Evolutionary conservation across 1,140 invertebrate genomes (phyloP).

Genomic region (Elysia chlorotica): DNA sequence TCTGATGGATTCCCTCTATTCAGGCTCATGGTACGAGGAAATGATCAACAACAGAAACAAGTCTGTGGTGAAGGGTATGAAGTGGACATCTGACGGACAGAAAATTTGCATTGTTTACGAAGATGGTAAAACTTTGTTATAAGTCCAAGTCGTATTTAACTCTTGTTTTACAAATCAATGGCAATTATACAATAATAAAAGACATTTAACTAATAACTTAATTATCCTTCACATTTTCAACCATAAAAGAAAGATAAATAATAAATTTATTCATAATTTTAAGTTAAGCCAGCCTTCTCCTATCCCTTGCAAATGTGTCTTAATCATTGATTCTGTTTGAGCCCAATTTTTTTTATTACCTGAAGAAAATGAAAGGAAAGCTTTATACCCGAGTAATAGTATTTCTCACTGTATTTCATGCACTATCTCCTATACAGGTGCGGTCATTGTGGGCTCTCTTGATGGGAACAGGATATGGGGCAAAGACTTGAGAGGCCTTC

Average conservation of each 20-base stretch:
- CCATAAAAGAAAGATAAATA: too few relatives aligned
- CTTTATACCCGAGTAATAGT: not conserved
- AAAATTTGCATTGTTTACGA: slow-evolving; percentile 99
- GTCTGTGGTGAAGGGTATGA: slow-evolving; percentile 92
- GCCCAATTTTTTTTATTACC: too few relatives aligned
- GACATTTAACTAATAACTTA: not conserved
- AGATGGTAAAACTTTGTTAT: too few relatives aligned
- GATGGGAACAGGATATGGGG: slow-evolving; percentile 99
- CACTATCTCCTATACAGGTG: slow-evolving; percentile 65
- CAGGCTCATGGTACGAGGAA: slow-evolving; percentile 93
- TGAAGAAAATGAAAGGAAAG: too few relatives aligned
- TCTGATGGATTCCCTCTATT: too few relatives aligned
- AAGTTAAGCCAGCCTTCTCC: too few relatives aligned
- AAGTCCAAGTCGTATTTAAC: not conserved
- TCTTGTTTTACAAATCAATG: not conserved
- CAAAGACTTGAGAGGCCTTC: slow-evolving; percentile 85
- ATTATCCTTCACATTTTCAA: too few relatives aligned
- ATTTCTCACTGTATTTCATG: not conserved
- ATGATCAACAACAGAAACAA: slow-evolving; percentile 99
- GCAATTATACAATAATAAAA: not conserved
- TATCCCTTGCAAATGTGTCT: too few relatives aligned
- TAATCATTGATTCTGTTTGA: too few relatives aligned
- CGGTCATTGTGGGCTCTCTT: slow-evolving; percentile 90
- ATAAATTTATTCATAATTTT: too few relatives aligned
- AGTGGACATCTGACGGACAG: slow-evolving; percentile 93